Conservation (phyloP, 2,113 vertebrate genomes). For the Aythya baeri region DNA sequence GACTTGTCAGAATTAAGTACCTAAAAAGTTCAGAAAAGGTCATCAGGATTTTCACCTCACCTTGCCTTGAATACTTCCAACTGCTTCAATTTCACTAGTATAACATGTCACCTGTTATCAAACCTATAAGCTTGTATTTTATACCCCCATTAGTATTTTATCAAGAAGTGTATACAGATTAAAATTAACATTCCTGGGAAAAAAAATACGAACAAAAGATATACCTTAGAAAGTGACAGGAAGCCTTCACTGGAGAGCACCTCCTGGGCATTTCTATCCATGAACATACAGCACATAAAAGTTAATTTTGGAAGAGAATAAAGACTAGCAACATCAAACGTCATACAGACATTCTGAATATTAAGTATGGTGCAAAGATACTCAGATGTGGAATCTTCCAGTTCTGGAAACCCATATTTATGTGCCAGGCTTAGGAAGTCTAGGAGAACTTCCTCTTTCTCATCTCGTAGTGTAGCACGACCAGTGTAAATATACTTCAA, state of each 20-base stretch:
- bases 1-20: neutral
- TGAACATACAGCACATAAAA: slow-evolving; percentile 93
- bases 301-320: slow-evolving; percentile 90
- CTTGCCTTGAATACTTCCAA: neutral
- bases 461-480: slow-evolving; percentile 90
- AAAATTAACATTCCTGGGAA: neutral
- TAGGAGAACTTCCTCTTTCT: slow-evolving; percentile 93
- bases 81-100: neutral
- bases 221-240: slow-evolving; percentile 92
- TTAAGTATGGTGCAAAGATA: slow-evolving; percentile 96
- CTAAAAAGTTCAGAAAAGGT: neutral
- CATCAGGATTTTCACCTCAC: neutral
- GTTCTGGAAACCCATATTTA: slow-evolving; percentile 94
- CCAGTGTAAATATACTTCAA: slow-evolving; percentile 97
- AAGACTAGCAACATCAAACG: slow-evolving; percentile 96
- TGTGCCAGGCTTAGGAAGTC: slow-evolving; percentile 96
- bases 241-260: slow-evolving; percentile 93
- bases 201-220: neutral
- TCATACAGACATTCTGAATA: slow-evolving; percentile 95
- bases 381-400: slow-evolving; percentile 95
- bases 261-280: slow-evolving; percentile 94
- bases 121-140: neutral
- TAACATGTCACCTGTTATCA: neutral
- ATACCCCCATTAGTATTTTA: neutral
- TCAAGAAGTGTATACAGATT: neutral